phyloP scores from a whole-genome alignment of 2,888 invertebrate genomes.

The Macrosiphum euphorbiae region DNA sequence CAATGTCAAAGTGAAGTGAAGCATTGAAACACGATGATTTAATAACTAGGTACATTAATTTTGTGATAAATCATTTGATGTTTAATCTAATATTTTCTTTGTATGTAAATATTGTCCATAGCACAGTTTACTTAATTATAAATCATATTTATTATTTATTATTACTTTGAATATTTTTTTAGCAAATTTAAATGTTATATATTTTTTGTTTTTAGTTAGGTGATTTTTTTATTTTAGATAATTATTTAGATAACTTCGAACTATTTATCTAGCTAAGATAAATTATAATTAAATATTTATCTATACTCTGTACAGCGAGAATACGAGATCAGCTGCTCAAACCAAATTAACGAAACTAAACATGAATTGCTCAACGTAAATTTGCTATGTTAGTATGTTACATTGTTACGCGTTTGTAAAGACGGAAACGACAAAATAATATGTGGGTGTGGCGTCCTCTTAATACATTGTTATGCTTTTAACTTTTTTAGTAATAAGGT shows the following conservation, averaged over 20 bases:
- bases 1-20: constrained; percentile 12
- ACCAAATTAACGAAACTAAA: background rate
- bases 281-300: too few species aligned
- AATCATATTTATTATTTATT: background rate
- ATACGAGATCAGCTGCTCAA: too few species aligned
- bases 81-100: background rate
- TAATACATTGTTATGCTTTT: constrained; percentile 14
- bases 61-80: background rate
- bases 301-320: too few species aligned
- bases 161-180: background rate
- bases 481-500: background rate
- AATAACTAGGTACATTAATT: background rate
- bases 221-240: too few species aligned
- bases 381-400: too few species aligned
- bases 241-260: too few species aligned
- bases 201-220: background rate
- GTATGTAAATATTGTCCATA: background rate
- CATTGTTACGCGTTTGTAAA: background rate
- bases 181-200: background rate
- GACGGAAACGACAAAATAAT: background rate
- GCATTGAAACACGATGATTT: background rate
- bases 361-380: background rate
- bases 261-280: too few species aligned
- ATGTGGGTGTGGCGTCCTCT: background rate
- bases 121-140: background rate